phyloP scores from a whole-genome alignment of 2,113 vertebrate genomes.

The Oncorhynchus mykiss region DNA sequence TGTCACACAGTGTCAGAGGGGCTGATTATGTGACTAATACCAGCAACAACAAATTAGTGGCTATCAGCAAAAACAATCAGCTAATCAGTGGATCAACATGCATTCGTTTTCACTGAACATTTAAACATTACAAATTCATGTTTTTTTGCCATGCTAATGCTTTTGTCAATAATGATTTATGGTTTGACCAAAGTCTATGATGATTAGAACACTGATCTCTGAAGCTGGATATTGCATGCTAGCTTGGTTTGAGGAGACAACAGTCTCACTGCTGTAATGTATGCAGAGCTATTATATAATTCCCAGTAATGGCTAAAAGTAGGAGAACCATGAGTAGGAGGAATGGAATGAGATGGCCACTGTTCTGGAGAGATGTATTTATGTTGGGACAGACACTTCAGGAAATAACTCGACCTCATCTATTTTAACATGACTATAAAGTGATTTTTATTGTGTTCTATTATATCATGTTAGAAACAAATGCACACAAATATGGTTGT shows the following conservation, averaged over 20 bases:
- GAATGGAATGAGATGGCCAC: background rate
- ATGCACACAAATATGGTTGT: too few relatives aligned
- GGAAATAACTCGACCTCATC: background rate
- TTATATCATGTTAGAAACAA: background rate
- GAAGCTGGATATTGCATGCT: background rate
- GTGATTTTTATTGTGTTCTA: background rate
- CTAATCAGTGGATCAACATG: background rate
- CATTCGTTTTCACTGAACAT: background rate
- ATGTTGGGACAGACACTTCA: background rate
- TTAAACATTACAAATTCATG: background rate
- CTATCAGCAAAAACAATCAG: background rate
- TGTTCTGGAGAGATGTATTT: background rate
- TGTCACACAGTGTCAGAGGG: conserved; percentile 29
- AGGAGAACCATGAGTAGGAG: background rate
- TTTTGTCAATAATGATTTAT: background rate
- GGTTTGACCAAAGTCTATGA: background rate
- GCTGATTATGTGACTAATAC: background rate
- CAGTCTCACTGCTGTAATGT: background rate
- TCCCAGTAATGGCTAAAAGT: background rate
- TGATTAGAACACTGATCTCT: background rate
- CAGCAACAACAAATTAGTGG: background rate
- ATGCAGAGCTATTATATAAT: conserved; percentile 2
- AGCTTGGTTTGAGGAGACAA: background rate
- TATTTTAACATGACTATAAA: background rate
- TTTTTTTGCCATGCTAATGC: background rate